Evolutionary conservation across 1,140 invertebrate species (phyloP).

Genomic region (Bombus polaris): DNA sequence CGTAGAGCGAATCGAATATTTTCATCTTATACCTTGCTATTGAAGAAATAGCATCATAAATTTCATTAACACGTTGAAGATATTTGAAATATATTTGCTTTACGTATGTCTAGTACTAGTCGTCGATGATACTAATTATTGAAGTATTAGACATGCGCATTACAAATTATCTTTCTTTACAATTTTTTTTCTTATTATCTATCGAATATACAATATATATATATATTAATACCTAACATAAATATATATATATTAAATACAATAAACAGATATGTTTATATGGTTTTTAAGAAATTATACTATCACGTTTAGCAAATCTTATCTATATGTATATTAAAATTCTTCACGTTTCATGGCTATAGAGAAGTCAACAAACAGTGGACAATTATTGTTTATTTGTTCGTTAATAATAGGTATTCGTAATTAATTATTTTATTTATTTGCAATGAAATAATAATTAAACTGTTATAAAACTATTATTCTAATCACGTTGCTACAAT

Average conservation of each 20-base stretch:
- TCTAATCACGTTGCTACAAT: slow-evolving; percentile 31
- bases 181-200: slow-evolving; percentile 9
- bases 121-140: background rate
- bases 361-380: background rate
- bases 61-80: background rate
- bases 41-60: background rate
- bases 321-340: background rate
- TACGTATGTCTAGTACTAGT: background rate
- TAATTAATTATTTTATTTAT: background rate
- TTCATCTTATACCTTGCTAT: no score
- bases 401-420: background rate
- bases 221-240: no score
- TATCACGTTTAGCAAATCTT: background rate
- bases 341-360: background rate
- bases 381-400: background rate
- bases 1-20: background rate
- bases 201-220: background rate
- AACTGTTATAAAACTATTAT: background rate
- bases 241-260: background rate
- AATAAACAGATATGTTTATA: background rate
- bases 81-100: background rate
- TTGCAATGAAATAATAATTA: background rate
- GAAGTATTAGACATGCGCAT: background rate
- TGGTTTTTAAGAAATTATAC: background rate
- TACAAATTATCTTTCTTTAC: slow-evolving; percentile 8